Evolutionary conservation across 1,140 invertebrate species (phyloP).

Genomic region (Hylaeus volcanicus): DNA sequence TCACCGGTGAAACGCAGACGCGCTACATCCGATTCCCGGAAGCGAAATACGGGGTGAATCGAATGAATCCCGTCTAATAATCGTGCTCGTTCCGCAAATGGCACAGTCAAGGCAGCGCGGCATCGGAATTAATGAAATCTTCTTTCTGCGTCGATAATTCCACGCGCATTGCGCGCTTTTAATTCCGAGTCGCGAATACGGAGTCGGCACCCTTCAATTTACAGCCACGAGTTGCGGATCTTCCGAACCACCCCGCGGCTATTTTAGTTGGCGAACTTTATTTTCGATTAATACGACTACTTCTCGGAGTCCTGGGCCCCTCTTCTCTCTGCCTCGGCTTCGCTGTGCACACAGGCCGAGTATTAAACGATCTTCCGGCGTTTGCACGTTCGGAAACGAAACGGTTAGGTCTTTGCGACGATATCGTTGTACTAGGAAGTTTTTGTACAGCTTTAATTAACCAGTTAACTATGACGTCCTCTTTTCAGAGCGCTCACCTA

Average conservation of each 20-base stretch:
- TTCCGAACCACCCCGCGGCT: neutral
- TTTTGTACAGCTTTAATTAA: constrained; percentile 7
- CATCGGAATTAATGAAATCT: constrained; percentile 21
- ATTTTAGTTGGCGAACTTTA: constrained; percentile 4
- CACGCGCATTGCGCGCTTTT: neutral
- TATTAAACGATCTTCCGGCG: constrained; percentile 22
- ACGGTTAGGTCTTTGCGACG: constrained; percentile 20
- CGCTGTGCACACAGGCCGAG: neutral
- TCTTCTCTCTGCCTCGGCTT: neutral
- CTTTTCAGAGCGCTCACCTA: no score
- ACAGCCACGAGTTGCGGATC: neutral
- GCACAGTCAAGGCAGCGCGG: neutral
- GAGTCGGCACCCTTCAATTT: neutral
- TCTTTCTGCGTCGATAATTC: constrained; percentile 29
- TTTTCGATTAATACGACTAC: constrained; percentile 21
- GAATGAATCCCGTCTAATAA: constrained; percentile 9
- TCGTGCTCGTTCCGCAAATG: constrained; percentile 8
- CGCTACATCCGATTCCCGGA: neutral
- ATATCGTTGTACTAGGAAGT: neutral
- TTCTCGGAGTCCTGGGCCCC: neutral
- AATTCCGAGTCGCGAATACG: neutral
- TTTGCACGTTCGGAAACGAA: neutral
- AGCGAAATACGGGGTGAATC: neutral
- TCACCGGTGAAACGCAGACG: neutral
- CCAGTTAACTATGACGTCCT: no score